Percentiles rank a stretch among this genome's conserved stretches.
Conservation (phyloP, 2,888 invertebrate genomes). For the Hirtodrosophila trivittata region DNA sequence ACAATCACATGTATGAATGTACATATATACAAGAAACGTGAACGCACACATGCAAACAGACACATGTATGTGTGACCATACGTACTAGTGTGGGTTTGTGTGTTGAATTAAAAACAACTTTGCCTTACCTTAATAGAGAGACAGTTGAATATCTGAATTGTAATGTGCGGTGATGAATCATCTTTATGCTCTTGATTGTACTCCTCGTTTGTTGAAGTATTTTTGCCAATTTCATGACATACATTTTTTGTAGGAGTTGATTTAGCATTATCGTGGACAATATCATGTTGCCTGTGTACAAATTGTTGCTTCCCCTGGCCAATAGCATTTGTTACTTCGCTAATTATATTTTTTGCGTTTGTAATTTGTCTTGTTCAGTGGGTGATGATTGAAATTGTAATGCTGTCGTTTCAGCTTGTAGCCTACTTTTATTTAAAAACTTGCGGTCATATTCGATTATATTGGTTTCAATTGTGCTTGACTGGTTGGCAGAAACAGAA, state of each 20-base stretch:
- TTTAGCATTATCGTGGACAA: conserved; percentile 41
- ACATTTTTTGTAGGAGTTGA: conserved; percentile 33
- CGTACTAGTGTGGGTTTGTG: conserved; percentile 19
- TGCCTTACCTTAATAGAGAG: conserved; percentile 90
- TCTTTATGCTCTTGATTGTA: conserved; percentile 67
- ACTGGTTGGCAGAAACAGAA: conserved; percentile 35
- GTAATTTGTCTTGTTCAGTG: conserved; percentile 25
- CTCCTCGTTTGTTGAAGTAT: conserved; percentile 46
- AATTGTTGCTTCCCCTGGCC: conserved; percentile 33
- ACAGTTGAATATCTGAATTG: conserved; percentile 89
- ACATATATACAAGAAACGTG: conserved; percentile 41
- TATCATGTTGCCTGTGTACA: conserved; percentile 39
- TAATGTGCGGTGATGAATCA: conserved; percentile 84
- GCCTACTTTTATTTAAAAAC: conserved; percentile 43
- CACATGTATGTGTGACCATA: conserved; percentile 9
- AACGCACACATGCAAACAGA: conserved; percentile 15
- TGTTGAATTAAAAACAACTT: conserved; percentile 69
- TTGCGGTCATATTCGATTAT: conserved; percentile 26
- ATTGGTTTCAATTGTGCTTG: conserved; percentile 47
- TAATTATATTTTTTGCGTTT: conserved; percentile 26
- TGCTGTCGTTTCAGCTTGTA: conserved; percentile 44
- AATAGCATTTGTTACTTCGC: conserved; percentile 36
- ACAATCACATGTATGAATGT: conserved; percentile 32
- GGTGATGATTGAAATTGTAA: conserved; percentile 46
- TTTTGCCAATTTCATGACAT: conserved; percentile 39